Conservation (phyloP, 2,113 vertebrate genomes). For the Spilogale gracilis region DNA sequence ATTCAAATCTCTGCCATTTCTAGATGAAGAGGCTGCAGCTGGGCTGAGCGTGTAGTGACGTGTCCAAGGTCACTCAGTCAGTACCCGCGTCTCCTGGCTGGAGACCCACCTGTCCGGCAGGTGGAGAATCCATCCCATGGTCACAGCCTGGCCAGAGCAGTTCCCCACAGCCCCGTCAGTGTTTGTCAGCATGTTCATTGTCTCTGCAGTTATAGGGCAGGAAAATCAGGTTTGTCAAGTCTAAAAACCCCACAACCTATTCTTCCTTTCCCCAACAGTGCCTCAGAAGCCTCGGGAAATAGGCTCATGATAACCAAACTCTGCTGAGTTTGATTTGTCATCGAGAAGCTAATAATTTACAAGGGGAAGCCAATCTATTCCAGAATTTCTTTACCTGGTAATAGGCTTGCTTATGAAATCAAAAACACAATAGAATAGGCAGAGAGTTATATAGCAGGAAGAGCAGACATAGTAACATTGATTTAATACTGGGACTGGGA, state of each 20-base stretch:
- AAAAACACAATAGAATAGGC: not conserved
- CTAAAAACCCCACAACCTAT: not conserved
- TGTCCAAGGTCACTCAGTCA: not conserved
- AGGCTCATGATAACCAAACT: not conserved
- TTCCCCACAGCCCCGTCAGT: not conserved
- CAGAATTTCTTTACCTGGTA: not conserved
- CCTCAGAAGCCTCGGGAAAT: not conserved
- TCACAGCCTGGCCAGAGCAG: not conserved
- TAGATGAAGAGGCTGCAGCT: not conserved
- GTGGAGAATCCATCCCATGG: not conserved
- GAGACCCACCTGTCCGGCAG: not conserved
- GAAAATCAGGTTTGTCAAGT: conserved; percentile 68
- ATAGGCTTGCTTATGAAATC: not conserved
- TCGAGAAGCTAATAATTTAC: conserved; percentile 35
- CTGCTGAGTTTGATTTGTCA: conserved; percentile 38
- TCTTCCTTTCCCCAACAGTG: conserved; percentile 13
- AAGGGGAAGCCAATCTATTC: not conserved
- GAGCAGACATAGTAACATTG: not conserved
- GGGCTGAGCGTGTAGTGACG: not conserved
- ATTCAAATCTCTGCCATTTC: not conserved
- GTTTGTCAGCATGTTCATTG: not conserved
- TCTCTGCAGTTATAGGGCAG: conserved; percentile 27
- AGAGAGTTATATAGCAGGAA: not conserved
- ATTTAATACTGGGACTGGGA: not conserved
- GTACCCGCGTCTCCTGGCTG: not conserved